phyloP scores from a whole-genome alignment of 1,140 invertebrate genomes.

The Zaprionus taronus region DNA sequence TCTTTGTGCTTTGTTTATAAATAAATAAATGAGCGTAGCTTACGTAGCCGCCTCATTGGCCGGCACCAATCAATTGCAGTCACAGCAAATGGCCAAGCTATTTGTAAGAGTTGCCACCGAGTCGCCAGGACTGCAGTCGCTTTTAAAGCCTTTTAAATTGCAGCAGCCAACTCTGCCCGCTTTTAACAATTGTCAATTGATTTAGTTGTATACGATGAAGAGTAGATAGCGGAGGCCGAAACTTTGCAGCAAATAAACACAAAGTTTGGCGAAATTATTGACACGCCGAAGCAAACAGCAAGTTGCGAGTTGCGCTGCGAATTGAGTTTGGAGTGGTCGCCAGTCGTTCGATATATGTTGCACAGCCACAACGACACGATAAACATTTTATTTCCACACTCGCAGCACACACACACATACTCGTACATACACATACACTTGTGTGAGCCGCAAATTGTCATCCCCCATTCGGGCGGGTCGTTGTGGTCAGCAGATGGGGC shows the following conservation, averaged over 20 bases:
- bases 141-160: slow-evolving; percentile 29
- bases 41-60: slow-evolving; percentile 31
- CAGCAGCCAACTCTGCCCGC: not conserved
- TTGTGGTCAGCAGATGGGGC: slow-evolving; percentile 43
- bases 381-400: slow-evolving; percentile 54
- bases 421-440: not conserved
- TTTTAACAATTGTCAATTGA: slow-evolving; percentile 47
- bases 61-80: slow-evolving; percentile 49
- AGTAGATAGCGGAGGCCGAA: not conserved
- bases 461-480: slow-evolving; percentile 17
- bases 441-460: slow-evolving; percentile 6
- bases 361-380: slow-evolving; percentile 48
- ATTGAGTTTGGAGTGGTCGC: slow-evolving; percentile 21
- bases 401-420: slow-evolving; percentile 1
- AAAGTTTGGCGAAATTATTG: slow-evolving; percentile 48
- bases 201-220: slow-evolving; percentile 24
- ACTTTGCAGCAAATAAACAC: slow-evolving; percentile 44
- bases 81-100: slow-evolving; percentile 30
- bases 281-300: slow-evolving; percentile 40
- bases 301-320: slow-evolving; percentile 33
- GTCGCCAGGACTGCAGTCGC: not conserved
- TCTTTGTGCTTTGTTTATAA: slow-evolving; percentile 58
- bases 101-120: slow-evolving; percentile 38
- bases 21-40: slow-evolving; percentile 67
- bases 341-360: not conserved